Percentiles rank a stretch among this genome's conserved stretches.
These are phyloP conservation scores for Arrhopalites spinosus DNA, from an alignment of 2,888 invertebrate species.

Conservation along the genomic window DNA sequence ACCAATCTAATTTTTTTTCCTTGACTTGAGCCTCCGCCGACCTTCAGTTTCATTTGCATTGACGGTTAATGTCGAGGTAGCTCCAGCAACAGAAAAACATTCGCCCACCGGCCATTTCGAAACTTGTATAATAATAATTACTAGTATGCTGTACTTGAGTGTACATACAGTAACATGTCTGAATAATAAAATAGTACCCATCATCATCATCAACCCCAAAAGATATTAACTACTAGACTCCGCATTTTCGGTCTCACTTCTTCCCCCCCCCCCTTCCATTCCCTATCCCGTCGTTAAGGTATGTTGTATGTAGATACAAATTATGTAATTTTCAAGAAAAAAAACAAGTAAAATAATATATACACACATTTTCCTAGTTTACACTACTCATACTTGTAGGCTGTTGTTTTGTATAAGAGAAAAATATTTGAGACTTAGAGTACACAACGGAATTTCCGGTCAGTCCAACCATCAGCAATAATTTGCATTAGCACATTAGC, in stretches of 20 bases:
- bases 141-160: conserved; percentile 7
- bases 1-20: background rate
- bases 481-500: conserved; percentile 4
- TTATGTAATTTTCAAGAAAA: background rate
- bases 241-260: conserved; percentile 21
- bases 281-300: no score
- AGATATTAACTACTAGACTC: background rate
- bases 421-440: no score
- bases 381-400: no score
- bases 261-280: background rate
- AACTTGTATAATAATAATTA: conserved; percentile 30
- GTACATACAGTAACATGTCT: conserved; percentile 2
- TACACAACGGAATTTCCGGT: conserved; percentile 1
- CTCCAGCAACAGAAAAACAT: conserved; percentile 5
- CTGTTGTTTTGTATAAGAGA: no score
- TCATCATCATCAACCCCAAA: conserved; percentile 7
- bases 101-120: conserved; percentile 17
- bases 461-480: background rate
- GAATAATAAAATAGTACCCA: conserved; percentile 20
- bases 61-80: conserved; percentile 2
- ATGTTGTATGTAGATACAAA: no score
- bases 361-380: background rate
- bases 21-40: background rate
- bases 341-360: background rate
- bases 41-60: conserved; percentile 32